phyloP scores from a whole-genome alignment of 2,113 vertebrate species.

The Stomatorhinus ivindoensis region DNA sequence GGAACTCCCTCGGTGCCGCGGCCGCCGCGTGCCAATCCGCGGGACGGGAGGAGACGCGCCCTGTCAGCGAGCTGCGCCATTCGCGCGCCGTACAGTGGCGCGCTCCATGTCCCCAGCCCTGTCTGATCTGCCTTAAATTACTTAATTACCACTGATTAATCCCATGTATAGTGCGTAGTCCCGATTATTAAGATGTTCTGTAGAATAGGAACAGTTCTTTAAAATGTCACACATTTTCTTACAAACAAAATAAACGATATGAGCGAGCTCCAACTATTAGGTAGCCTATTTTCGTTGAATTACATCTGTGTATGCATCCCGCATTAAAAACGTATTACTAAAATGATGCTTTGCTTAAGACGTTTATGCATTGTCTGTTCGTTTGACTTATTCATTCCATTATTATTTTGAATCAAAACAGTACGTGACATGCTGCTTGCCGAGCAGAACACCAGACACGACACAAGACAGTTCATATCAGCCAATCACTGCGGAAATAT shows the following conservation, averaged over 20 bases:
- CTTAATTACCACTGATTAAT: neutral
- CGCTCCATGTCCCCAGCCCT: neutral
- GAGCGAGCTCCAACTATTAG: neutral
- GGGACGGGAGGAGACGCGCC: neutral
- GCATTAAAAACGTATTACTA: neutral
- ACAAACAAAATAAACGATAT: neutral
- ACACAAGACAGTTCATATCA: neutral
- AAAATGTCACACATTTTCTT: neutral
- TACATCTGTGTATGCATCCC: neutral
- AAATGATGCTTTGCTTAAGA: neutral
- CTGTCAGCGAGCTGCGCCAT: neutral
- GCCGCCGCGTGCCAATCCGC: slow-evolving; percentile 4
- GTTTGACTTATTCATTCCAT: neutral
- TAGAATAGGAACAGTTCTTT: neutral
- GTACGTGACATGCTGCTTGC: neutral
- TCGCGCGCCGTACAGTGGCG: neutral
- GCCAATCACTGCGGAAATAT: neutral
- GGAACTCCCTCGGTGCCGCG: slow-evolving; percentile 35
- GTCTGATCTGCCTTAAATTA: neutral
- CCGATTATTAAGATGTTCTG: neutral
- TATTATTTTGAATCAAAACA: neutral
- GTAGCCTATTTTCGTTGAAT: neutral
- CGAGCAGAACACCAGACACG: neutral
- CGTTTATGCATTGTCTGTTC: neutral
- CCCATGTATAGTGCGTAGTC: neutral